Evolutionary conservation across 2,888 invertebrate species (phyloP), one percentile per base, ranked within the genome.

Genomic region (Micoletzkya japonica): DNA sequence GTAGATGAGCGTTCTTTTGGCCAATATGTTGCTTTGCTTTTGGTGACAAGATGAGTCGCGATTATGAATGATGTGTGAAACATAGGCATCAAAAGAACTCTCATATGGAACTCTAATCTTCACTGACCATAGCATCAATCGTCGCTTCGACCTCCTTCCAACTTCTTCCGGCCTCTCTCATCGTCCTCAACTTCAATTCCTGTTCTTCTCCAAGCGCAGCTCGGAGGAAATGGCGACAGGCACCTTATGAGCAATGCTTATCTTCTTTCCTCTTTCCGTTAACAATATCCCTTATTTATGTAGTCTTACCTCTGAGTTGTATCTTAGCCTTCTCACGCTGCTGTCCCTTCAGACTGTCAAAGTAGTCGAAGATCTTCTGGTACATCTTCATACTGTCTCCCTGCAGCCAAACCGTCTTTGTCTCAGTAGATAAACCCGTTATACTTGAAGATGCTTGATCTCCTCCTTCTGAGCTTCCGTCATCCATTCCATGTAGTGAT

Each of bases 271-370:
- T 60, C 6, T 36, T 28, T 30, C 32, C 20, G 30, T 32, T 58
- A 30, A 56, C n/a, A n/a, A n/a, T n/a, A n/a, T n/a, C n/a, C n/a
- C n/a, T n/a, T n/a, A n/a, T n/a, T n/a, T n/a, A n/a, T n/a, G n/a
- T n/a, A 44, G 6, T 24, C 24, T 1, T 34, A 63, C 60, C 56
- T n/a, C 63, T 71, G 39, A 67, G 60, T 24, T 72, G 73, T 32
- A 72, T 71, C 24, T 24, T 54, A 7, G 73, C 76, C 49, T 60
- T 39, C 20, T 69, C 69, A 52, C 73, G 74, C 61, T 73, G 70
- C 24, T 71, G 49, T 30, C 68, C 77, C 34, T 77, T 74, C 14
- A 60, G 61, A 14, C 69, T 1, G 39, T 28, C 37, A 59, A 14
- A 32, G 63, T 28, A 75, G 34, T 67, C 59, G 56, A 57, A 52